Conservation (phyloP, 1,140 invertebrate species). For the Pseudachorutes palmiensis region DNA sequence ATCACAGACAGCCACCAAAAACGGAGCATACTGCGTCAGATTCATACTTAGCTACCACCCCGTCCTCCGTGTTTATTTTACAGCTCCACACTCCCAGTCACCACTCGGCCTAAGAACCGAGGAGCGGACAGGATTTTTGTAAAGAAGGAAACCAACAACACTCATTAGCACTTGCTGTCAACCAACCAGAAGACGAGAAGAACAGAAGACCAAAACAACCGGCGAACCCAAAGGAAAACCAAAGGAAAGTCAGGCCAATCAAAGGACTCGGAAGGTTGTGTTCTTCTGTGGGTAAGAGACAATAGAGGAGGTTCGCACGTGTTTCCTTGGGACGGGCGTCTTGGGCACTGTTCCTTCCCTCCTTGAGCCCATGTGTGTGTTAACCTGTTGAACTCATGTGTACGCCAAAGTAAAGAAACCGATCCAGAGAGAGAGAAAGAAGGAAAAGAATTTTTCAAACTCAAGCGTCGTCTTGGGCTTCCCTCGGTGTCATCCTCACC, state of each 20-base stretch:
- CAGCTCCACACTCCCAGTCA: conserved; percentile 28
- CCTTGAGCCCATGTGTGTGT: conserved; percentile 19
- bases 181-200: no score
- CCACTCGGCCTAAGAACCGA: neutral
- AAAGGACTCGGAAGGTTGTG: no score
- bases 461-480: no score
- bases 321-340: no score
- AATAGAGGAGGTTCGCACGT: no score
- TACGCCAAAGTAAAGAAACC: conserved; percentile 35
- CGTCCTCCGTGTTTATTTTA: conserved; percentile 40
- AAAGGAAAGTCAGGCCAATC: no score
- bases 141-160: neutral
- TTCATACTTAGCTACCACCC: conserved; percentile 32
- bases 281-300: no score
- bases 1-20: conserved; percentile 38
- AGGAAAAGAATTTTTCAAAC: conserved; percentile 8
- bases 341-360: neutral
- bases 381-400: conserved; percentile 38
- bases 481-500: no score
- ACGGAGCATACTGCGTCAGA: conserved; percentile 39
- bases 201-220: no score
- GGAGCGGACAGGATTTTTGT: no score
- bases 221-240: no score
- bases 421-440: conserved; percentile 20
- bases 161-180: conserved; percentile 12